A percentile compares a stretch with the other conserved stretches of the same genome.
These are phyloP conservation scores for Motacilla alba DNA, from an alignment of 2,113 vertebrate genomes.

Conservation along the genomic window DNA sequence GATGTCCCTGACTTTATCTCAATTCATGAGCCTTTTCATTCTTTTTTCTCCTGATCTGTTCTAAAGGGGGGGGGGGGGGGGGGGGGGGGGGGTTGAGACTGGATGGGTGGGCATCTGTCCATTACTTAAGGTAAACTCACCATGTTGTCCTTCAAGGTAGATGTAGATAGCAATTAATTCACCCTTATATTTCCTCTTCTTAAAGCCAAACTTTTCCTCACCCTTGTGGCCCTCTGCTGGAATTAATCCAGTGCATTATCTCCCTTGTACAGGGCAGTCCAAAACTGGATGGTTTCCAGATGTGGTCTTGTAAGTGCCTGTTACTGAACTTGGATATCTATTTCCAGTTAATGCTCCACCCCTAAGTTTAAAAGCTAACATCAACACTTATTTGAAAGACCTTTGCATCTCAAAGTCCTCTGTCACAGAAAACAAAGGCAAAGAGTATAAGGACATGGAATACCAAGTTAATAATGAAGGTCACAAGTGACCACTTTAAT, in stretches of 20 bases:
- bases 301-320: not conserved
- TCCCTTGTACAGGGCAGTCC: not conserved
- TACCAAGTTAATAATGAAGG: not conserved
- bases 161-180: not conserved
- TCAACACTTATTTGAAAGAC: not conserved
- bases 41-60: not conserved
- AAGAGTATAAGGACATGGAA: not conserved
- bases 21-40: not conserved
- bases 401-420: not conserved
- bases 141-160: not conserved
- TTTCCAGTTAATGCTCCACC: not conserved
- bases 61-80: rapidly evolving
- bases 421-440: not conserved
- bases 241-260: not conserved
- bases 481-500: not conserved
- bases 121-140: not conserved
- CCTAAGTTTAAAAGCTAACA: not conserved
- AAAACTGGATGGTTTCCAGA: not conserved
- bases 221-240: not conserved
- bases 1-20: not conserved
- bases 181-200: not conserved
- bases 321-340: not conserved
- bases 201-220: not conserved
- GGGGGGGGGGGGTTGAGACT: too few relatives aligned
- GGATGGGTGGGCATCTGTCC: not conserved